Conservation (phyloP, 2,113 vertebrate genomes). For the Elephantulus edwardii region DNA sequence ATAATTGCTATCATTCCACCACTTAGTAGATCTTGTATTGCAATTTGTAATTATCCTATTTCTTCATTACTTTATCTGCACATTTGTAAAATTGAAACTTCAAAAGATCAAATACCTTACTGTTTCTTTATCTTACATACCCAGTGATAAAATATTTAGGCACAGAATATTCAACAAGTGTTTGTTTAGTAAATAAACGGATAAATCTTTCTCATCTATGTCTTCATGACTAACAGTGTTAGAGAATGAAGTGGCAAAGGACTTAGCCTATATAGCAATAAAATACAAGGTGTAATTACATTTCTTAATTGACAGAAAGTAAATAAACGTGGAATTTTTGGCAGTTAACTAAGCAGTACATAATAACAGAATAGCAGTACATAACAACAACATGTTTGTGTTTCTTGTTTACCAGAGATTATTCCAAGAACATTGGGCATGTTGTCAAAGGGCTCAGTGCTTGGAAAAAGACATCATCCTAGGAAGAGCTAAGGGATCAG, state of each 20-base stretch:
- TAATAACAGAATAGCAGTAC: too few species aligned
- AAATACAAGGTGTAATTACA: background rate
- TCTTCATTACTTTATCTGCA: background rate
- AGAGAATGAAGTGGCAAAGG: background rate
- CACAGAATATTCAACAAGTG: background rate
- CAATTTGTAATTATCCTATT: background rate
- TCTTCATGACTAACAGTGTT: background rate
- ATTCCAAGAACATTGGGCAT: background rate
- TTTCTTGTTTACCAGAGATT: background rate
- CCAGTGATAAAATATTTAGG: background rate
- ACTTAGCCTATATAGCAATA: background rate
- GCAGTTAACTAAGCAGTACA: background rate
- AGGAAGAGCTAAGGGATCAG: too few species aligned
- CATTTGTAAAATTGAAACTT: background rate
- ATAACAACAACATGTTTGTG: background rate
- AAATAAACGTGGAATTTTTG: conserved; percentile 1
- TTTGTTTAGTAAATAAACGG: background rate
- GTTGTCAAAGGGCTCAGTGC: too few species aligned
- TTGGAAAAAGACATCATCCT: too few species aligned
- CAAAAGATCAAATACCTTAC: background rate
- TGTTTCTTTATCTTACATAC: background rate
- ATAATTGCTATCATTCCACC: background rate
- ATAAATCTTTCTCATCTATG: background rate
- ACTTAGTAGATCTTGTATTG: background rate
- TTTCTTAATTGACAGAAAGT: background rate